These are phyloP conservation scores for Oncopodura yosiiana DNA, from an alignment of 1,140 invertebrate genomes.

Conservation along the genomic window DNA sequence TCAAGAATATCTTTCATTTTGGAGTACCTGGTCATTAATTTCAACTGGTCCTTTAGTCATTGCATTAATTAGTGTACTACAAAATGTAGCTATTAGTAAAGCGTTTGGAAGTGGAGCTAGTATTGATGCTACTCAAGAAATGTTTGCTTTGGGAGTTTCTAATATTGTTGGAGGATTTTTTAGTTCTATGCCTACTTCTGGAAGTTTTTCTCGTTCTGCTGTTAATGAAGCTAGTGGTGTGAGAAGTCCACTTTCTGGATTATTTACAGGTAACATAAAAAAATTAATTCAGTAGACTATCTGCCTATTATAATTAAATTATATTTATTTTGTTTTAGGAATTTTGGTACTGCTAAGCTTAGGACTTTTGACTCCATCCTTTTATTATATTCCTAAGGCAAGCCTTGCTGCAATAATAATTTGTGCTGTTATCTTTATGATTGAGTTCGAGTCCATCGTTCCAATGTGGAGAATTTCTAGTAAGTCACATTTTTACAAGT, in stretches of 20 bases:
- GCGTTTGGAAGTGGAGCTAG: constrained; percentile 47
- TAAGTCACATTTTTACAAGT: constrained; percentile 43
- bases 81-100: constrained; percentile 70
- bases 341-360: constrained; percentile 23
- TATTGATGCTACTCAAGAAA: constrained; percentile 26
- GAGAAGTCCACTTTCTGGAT: constrained; percentile 69
- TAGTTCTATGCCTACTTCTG: constrained; percentile 85
- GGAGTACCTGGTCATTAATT: constrained; percentile 48
- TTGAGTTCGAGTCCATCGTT: constrained; percentile 73
- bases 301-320: no score
- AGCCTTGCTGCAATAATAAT: constrained; percentile 50
- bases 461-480: constrained; percentile 78
- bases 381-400: constrained; percentile 39
- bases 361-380: constrained; percentile 24
- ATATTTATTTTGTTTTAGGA: no score
- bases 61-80: constrained; percentile 51
- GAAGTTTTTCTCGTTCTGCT: constrained; percentile 79
- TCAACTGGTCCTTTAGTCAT: constrained; percentile 59
- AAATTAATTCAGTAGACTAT: no score
- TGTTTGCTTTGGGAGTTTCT: constrained; percentile 51
- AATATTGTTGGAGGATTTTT: constrained; percentile 81
- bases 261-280: no score
- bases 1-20: constrained; percentile 47
- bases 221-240: constrained; percentile 91
- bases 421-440: constrained; percentile 83